Evolutionary conservation across 2,888 invertebrate species (phyloP).

Genomic region (Patella pellucida): DNA sequence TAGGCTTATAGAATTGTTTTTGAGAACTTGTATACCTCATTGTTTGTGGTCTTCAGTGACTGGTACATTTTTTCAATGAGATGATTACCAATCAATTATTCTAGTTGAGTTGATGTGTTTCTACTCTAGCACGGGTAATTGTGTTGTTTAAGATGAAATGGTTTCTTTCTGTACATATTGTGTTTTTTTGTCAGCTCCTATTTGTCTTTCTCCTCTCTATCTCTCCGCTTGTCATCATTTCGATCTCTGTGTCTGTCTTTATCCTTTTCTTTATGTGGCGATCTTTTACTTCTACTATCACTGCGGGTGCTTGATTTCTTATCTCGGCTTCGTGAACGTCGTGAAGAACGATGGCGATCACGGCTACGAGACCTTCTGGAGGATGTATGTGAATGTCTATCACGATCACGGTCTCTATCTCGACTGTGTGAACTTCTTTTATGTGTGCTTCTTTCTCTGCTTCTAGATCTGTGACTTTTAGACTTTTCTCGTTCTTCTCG

Average conservation of each 20-base stretch:
- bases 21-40: too few relatives aligned
- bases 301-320: neutral
- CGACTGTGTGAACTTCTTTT: neutral
- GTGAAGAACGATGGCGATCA: neutral
- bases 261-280: constrained; percentile 1
- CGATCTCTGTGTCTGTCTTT: neutral
- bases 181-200: neutral
- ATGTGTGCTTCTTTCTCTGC: neutral
- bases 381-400: too few relatives aligned
- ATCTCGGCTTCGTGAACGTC: neutral
- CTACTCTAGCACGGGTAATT: too few relatives aligned
- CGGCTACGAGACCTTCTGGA: neutral
- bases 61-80: too few relatives aligned
- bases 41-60: too few relatives aligned
- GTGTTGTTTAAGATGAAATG: too few relatives aligned
- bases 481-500: constrained; percentile 58
- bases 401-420: neutral
- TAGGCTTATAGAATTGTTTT: too few relatives aligned
- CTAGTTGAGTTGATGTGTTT: too few relatives aligned
- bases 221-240: neutral
- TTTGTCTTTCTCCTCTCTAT: neutral
- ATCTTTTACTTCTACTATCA: constrained; percentile 1
- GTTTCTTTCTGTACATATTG: too few relatives aligned
- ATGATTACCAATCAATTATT: too few relatives aligned
- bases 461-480: constrained; percentile 35